Evolutionary conservation across 2,113 vertebrate species (phyloP), one percentile per base, ranked within the genome.

Genomic region (Chionis minor): DNA sequence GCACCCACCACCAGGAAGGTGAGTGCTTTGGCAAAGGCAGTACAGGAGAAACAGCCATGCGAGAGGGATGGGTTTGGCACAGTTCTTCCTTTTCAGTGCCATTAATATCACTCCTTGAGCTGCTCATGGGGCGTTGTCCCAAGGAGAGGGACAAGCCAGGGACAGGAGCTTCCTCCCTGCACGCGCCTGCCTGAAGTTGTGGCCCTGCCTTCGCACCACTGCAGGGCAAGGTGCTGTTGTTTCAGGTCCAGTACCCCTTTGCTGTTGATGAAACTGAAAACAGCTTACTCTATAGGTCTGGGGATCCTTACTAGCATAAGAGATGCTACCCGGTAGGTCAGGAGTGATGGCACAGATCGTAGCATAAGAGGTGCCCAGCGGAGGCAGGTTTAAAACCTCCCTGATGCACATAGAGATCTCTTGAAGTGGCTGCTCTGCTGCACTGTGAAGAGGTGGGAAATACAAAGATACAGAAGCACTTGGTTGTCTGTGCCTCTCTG

Each of bases 351-450:
- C 72, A 40, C 8, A 45, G 42, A 28, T 62, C 17, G 22, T 24
- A 23, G 10, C 8, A 1, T 72, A 22, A 59, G 19, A 49, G 14
- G 3, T 87, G 45, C 12, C 10, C 21, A 28, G 17, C 18, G 69
- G 71, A 63, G 54, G 18, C 56, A 83, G 63, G 28, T 33, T 55
- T 81, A 61, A 55, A 83, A 24, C 21, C 8, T 58, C 12, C 7
- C 4, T 30, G 17, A 18, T 30, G 6, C 18, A 17, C 33, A 83
- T 56, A 18, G 30, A 12, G 15, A 23, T 56, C 61, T 83, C 49
- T 27, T 61, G 27, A 35, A 73, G 47, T 0, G 2, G 3, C 21
- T 70, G 6, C 54, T 38, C 23, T 0, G 0, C 49, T 49, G 33
- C 3, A 22, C 28, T 62, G 12, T 32, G 15, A 47, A 45, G 26